Conservation (phyloP, 2,888 invertebrate genomes). For the Catocala nupta region DNA sequence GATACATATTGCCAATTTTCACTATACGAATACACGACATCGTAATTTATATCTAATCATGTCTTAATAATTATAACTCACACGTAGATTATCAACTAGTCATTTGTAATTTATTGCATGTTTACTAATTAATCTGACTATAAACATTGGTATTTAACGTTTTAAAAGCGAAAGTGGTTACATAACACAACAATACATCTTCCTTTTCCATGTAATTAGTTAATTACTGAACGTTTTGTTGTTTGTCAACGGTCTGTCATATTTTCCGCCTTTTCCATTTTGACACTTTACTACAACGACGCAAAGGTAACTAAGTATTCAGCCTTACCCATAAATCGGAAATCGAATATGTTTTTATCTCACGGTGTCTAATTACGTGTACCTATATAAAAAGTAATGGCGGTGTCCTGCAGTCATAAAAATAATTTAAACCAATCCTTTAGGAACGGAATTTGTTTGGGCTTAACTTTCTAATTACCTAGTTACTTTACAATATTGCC, state of each 20-base stretch:
- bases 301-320: constrained; percentile 8
- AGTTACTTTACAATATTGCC: not conserved
- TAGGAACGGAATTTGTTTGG: constrained; percentile 22
- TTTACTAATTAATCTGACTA: constrained; percentile 28
- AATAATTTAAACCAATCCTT: constrained; percentile 38
- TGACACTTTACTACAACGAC: not conserved
- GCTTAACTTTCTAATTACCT: constrained; percentile 45
- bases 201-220: constrained; percentile 24
- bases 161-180: constrained; percentile 38
- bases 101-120: constrained; percentile 6
- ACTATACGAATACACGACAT: not conserved
- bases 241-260: not conserved
- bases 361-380: constrained; percentile 4
- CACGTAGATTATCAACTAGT: not conserved
- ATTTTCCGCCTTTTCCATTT: not conserved
- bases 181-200: constrained; percentile 16
- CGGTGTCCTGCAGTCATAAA: not conserved
- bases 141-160: constrained; percentile 24
- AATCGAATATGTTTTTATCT: constrained; percentile 10
- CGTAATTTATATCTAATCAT: not conserved
- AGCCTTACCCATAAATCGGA: constrained; percentile 4
- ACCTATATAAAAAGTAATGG: constrained; percentile 18
- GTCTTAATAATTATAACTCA: constrained; percentile 3
- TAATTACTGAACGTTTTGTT: not conserved
- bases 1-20: too few relatives aligned